These are phyloP conservation scores for Delphinapterus leucas DNA, from an alignment of 2,113 vertebrate species.

Conservation along the genomic window DNA sequence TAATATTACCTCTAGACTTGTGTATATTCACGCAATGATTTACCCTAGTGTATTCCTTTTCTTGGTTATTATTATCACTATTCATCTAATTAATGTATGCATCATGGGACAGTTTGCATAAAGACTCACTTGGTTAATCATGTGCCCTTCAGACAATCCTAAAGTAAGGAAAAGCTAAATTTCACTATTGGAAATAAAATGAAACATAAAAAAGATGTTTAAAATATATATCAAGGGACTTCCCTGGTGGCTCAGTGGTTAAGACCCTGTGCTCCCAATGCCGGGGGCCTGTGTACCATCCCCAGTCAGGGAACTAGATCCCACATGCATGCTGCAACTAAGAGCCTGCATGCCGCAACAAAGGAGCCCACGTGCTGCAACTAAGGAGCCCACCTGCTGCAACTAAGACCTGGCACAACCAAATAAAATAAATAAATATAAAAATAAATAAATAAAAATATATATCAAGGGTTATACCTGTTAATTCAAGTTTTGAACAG, in stretches of 20 bases:
- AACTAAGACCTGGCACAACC: no score
- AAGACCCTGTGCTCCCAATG: no score
- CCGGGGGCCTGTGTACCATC: no score
- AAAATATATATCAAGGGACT: background rate
- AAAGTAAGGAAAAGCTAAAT: background rate
- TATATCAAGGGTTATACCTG: background rate
- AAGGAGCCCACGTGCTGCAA: fast-evolving
- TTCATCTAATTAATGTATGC: background rate
- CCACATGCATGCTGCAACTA: no score
- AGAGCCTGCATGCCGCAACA: no score
- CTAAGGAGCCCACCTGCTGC: no score
- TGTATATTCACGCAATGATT: background rate
- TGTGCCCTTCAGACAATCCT: background rate
- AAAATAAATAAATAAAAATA: background rate
- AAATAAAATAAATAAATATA: no score
- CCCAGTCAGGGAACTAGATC: no score
- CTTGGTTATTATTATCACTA: background rate
- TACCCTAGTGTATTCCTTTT: background rate
- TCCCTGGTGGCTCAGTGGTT: no score
- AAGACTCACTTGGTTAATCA: background rate
- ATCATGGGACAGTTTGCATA: background rate
- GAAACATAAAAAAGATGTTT: background rate
- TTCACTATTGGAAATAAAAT: background rate
- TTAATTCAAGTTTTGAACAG: background rate
- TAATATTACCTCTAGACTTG: background rate